Conservation (phyloP, 2,888 invertebrate genomes). For the Cremastobaeus sp. region DNA sequence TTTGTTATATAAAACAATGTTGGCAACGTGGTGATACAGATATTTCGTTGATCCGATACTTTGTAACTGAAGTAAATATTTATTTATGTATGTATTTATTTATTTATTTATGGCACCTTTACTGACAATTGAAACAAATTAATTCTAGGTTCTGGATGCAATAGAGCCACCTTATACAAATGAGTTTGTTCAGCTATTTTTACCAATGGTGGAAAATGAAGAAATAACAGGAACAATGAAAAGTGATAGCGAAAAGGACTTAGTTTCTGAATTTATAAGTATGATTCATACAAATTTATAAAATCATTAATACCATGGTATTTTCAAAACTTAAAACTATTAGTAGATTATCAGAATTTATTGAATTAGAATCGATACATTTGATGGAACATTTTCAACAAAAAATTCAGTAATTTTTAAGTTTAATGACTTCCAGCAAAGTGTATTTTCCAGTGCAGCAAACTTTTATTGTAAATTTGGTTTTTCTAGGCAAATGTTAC, state of each 20-base stretch:
- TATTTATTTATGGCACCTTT: conserved; percentile 5
- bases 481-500: too few species aligned
- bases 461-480: too few species aligned
- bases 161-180: conserved; percentile 97
- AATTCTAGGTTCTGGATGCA: conserved; percentile 90
- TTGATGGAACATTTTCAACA: too few species aligned
- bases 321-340: too few species aligned
- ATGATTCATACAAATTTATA: too few species aligned
- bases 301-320: too few species aligned
- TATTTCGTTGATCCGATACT: conserved; percentile 96
- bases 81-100: not conserved
- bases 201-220: conserved; percentile 98
- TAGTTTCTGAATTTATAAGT: conserved; percentile 97
- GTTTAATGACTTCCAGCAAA: too few species aligned
- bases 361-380: too few species aligned
- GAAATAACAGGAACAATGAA: conserved; percentile 97
- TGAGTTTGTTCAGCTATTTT: conserved; percentile 95
- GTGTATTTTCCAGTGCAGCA: too few species aligned
- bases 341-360: too few species aligned
- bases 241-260: conserved; percentile 94
- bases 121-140: too few species aligned
- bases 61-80: conserved; percentile 91
- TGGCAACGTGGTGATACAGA: conserved; percentile 97
- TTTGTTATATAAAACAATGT: conserved; percentile 95
- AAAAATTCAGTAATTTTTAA: too few species aligned